phyloP scores from a whole-genome alignment of 2,113 vertebrate species.

The Tetrao urogallus region DNA sequence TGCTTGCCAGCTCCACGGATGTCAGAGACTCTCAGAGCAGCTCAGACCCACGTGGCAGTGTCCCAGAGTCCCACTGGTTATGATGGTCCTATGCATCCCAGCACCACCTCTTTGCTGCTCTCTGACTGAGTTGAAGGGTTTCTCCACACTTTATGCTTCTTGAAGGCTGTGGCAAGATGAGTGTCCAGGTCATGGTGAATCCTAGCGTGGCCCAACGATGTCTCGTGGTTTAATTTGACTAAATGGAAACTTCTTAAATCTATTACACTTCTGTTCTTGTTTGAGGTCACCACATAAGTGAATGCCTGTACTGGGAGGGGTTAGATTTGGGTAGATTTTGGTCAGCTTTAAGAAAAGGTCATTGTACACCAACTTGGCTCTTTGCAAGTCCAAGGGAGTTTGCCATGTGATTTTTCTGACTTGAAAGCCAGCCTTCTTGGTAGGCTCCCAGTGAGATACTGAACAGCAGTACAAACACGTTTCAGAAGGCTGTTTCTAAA shows the following conservation, averaged over 20 bases:
- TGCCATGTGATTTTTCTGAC: neutral
- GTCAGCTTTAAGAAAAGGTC: neutral
- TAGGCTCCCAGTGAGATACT: constrained; percentile 68
- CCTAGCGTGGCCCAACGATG: neutral
- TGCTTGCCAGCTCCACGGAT: neutral
- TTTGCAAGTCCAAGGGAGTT: neutral
- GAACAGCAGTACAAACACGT: constrained; percentile 68
- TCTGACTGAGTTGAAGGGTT: neutral
- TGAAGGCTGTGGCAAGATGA: neutral
- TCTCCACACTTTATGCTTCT: neutral
- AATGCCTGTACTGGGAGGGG: neutral
- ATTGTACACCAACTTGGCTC: neutral
- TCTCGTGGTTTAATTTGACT: neutral
- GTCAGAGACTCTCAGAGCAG: neutral
- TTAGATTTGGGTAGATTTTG: neutral
- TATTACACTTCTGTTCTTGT: neutral
- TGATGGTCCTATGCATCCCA: neutral
- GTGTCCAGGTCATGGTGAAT: neutral
- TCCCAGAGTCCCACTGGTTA: neutral
- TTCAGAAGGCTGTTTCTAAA: constrained; percentile 79
- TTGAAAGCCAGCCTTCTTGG: neutral
- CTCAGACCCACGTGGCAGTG: neutral
- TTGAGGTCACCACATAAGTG: neutral
- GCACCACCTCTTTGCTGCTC: neutral
- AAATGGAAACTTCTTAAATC: neutral